phyloP scores from a whole-genome alignment of 2,888 invertebrate species.

The Brassicogethes aeneus region DNA sequence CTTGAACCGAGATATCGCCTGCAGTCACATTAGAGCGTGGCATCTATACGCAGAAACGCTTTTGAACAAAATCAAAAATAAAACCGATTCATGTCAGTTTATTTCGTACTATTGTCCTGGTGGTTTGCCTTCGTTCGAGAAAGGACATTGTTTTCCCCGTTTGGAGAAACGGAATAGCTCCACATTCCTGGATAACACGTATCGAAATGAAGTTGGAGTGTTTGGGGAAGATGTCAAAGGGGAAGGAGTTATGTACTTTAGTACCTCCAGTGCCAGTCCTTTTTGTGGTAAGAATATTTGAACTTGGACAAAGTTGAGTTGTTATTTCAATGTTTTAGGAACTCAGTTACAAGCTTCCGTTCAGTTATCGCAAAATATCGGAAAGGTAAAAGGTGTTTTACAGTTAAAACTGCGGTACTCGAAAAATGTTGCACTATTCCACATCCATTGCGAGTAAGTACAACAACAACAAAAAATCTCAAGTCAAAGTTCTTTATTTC shows the following conservation, averaged over 20 bases:
- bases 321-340: too few relatives aligned
- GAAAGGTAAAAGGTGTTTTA: conserved; percentile 40
- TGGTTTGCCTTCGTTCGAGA: conserved; percentile 42
- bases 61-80: conserved; percentile 21
- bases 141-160: conserved; percentile 46
- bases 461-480: too few relatives aligned
- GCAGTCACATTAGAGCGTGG: conserved; percentile 51
- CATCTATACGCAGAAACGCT: conserved; percentile 46
- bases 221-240: conserved; percentile 39
- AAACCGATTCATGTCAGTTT: conserved; percentile 40
- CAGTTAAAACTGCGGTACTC: conserved; percentile 38
- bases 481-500: too few relatives aligned
- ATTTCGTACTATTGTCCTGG: conserved; percentile 46
- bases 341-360: conserved; percentile 45
- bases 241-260: conserved; percentile 47
- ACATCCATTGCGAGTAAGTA: conserved; percentile 45
- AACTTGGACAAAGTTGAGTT: too few relatives aligned
- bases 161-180: conserved; percentile 30
- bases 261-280: conserved; percentile 42
- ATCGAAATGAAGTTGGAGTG: conserved; percentile 30
- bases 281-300: conserved; percentile 54
- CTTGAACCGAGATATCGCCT: conserved; percentile 41
- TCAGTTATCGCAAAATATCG: conserved; percentile 39
- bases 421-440: conserved; percentile 38
- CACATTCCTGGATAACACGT: conserved; percentile 24